These are phyloP conservation scores for Paratrypauchen microcephalus DNA, from an alignment of 2,797 vertebrate genomes.

Conservation along the genomic window DNA sequence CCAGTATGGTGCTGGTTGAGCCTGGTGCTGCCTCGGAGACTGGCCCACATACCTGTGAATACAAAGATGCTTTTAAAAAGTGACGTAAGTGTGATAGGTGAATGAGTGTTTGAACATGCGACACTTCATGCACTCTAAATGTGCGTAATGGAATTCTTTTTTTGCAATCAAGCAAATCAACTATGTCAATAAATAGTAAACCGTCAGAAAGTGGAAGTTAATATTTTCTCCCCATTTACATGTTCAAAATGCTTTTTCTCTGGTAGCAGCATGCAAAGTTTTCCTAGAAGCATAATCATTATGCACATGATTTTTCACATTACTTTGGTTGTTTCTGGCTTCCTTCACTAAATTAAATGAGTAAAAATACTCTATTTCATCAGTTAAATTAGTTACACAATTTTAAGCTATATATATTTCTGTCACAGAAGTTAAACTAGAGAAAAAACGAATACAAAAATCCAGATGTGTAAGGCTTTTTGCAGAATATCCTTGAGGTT, in stretches of 20 bases:
- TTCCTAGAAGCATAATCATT: constrained; percentile 33
- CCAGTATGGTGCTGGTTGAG: constrained; percentile 81
- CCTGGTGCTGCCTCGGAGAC: constrained; percentile 92
- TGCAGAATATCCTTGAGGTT: not conserved
- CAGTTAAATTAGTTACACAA: not conserved
- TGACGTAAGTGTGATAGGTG: constrained; percentile 31
- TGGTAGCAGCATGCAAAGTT: constrained; percentile 46
- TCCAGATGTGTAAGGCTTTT: constrained; percentile 1
- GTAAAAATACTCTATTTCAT: not conserved
- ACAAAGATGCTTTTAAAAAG: constrained; percentile 29
- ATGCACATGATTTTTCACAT: constrained; percentile 41
- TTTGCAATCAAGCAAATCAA: constrained; percentile 43
- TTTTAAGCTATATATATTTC: not conserved
- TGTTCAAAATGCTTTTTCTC: constrained; percentile 40
- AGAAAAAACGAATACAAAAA: not conserved
- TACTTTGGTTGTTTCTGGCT: not conserved
- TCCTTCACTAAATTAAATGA: not conserved
- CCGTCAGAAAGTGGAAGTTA: constrained; percentile 62
- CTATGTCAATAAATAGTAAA: constrained; percentile 20
- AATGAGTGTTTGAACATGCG: constrained; percentile 58
- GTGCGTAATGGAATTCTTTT: constrained; percentile 51
- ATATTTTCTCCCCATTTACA: constrained; percentile 49
- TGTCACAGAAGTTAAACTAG: not conserved
- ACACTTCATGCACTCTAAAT: constrained; percentile 56
- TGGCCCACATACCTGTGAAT: constrained; percentile 92